Percentiles rank a stretch among this genome's conserved stretches.
These are phyloP conservation scores for Ciconia maguari DNA, from an alignment of 2,113 vertebrate species.

Conservation along the genomic window DNA sequence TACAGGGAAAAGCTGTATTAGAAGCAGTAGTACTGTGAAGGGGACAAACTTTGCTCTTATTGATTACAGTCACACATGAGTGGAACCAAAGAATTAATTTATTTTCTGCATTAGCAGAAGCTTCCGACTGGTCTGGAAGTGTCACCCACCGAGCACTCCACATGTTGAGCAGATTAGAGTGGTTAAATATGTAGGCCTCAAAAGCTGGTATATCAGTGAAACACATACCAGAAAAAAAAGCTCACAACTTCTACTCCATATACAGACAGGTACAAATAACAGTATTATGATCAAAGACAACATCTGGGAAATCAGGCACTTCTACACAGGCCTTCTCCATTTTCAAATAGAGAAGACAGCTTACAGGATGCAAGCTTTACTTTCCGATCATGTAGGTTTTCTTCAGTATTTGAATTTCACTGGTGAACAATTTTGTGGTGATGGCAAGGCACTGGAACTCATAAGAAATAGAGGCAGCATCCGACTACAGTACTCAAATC, in stretches of 20 bases:
- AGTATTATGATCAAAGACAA: not conserved
- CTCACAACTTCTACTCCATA: not conserved
- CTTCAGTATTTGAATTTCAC: not conserved
- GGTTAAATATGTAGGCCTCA: not conserved
- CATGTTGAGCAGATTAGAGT: not conserved
- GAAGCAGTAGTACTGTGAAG: not conserved
- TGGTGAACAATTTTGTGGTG: not conserved
- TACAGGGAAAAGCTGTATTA: not conserved
- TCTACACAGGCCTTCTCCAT: not conserved
- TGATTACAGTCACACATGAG: not conserved
- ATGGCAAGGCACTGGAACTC: not conserved
- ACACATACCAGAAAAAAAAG: not conserved
- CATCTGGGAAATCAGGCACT: not conserved
- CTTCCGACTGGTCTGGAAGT: not conserved
- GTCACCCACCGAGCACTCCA: not conserved
- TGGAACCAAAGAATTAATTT: not conserved
- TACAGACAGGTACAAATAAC: fast-evolving
- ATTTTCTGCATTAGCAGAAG: not conserved
- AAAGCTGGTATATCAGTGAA: not conserved
- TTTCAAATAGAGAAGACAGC: not conserved
- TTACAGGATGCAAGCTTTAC: not conserved
- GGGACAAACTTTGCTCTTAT: not conserved
- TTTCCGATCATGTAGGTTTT: not conserved
- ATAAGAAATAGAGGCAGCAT: not conserved
- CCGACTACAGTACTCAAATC: not conserved